Evolutionary conservation across 1,140 invertebrate genomes (phyloP).

Genomic region (Drosophila ogumai): DNA sequence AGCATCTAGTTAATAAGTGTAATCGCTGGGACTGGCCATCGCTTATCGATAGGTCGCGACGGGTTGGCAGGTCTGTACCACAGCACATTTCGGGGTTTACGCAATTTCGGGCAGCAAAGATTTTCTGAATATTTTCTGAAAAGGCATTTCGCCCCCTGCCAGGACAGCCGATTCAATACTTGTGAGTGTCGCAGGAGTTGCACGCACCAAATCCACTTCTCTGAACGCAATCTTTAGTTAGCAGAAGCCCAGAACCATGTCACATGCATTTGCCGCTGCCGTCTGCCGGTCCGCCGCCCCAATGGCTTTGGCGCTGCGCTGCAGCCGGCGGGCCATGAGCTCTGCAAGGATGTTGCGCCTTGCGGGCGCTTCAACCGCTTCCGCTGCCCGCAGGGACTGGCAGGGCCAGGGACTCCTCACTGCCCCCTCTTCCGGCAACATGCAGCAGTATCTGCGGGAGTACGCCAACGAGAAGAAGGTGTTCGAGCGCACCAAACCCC

Average conservation of each 20-base stretch:
- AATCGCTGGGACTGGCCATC: not conserved
- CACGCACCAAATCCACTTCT: no score
- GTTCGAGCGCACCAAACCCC: constrained; percentile 94
- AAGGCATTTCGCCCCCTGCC: constrained; percentile 31
- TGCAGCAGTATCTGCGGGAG: constrained; percentile 72
- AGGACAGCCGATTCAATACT: constrained; percentile 13
- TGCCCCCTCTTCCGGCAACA: constrained; percentile 46
- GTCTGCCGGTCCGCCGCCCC: constrained; percentile 56
- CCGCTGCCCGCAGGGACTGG: constrained; percentile 40
- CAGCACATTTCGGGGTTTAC: constrained; percentile 78
- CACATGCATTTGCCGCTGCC: constrained; percentile 67
- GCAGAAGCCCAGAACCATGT: constrained; percentile 55
- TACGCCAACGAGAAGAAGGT: constrained; percentile 90
- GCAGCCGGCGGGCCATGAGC: constrained; percentile 64
- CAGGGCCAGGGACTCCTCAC: constrained; percentile 29
- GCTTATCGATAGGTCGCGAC: constrained; percentile 19
- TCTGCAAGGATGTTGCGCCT: constrained; percentile 49
- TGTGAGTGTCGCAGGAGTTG: constrained; percentile 41
- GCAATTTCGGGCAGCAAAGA: constrained; percentile 60
- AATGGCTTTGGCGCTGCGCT: constrained; percentile 54
- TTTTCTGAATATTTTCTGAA: constrained; percentile 31
- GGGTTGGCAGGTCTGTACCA: constrained; percentile 19
- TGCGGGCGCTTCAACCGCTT: constrained; percentile 16
- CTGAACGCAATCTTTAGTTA: constrained; percentile 19
- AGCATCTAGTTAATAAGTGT: not conserved